A percentile compares a stretch with the other conserved stretches of the same genome.
These are phyloP conservation scores for Fragum whitleyi DNA, from an alignment of 2,888 invertebrate species.

Conservation along the genomic window DNA sequence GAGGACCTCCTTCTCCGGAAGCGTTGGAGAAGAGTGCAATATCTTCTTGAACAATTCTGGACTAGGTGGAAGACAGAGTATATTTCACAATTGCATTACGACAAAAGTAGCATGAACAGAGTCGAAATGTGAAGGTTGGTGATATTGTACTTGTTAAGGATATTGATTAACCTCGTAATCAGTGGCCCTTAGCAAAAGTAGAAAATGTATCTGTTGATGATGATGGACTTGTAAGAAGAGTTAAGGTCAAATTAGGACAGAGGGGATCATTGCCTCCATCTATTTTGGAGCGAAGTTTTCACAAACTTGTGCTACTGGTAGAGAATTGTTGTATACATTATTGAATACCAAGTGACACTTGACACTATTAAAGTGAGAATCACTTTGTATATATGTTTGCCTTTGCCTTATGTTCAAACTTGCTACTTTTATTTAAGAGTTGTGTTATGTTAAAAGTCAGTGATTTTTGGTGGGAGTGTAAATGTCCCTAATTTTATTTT, in stretches of 20 bases:
- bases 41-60: conserved; percentile 47
- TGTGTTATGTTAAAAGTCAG: too few relatives aligned
- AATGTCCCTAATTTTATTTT: too few relatives aligned
- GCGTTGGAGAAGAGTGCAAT: conserved; percentile 44
- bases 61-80: conserved; percentile 38
- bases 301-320: conserved; percentile 53
- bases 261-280: too few relatives aligned
- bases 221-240: conserved; percentile 56
- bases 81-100: not conserved
- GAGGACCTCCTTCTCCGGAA: conserved; percentile 45
- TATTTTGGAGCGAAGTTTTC: conserved; percentile 48
- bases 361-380: not conserved
- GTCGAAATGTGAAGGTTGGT: conserved; percentile 26
- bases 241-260: conserved; percentile 32
- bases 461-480: too few relatives aligned
- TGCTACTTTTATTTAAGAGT: too few relatives aligned
- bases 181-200: conserved; percentile 50
- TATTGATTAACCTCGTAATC: conserved; percentile 18
- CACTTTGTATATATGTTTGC: not conserved
- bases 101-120: conserved; percentile 39
- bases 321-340: conserved; percentile 33
- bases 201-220: conserved; percentile 33
- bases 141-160: conserved; percentile 46
- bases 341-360: too few relatives aligned
- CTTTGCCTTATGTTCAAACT: too few relatives aligned